Evolutionary conservation across 2,888 invertebrate species (phyloP).

Genomic region (Drosophila mulleri): DNA sequence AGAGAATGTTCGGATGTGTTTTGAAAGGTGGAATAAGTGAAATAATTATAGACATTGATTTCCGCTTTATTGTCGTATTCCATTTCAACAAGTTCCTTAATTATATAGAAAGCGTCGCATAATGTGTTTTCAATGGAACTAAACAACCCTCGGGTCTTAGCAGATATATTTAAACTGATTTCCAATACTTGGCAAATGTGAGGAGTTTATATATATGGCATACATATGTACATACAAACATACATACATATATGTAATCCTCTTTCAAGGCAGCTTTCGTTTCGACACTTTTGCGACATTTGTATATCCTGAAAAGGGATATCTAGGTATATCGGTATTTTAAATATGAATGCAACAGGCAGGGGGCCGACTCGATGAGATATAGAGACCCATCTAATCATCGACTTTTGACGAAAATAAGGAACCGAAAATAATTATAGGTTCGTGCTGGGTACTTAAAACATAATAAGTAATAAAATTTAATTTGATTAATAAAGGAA

Average conservation of each 20-base stretch:
- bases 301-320: not conserved
- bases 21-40: not conserved
- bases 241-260: conserved; percentile 23
- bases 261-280: conserved; percentile 17
- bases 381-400: not conserved
- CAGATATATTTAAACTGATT: not conserved
- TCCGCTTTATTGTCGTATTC: not conserved
- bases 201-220: not conserved
- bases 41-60: conserved; percentile 2
- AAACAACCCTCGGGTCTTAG: not conserved
- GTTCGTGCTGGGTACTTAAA: too few relatives aligned
- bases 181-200: conserved; percentile 8
- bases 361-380: too few relatives aligned
- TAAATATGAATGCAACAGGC: not conserved
- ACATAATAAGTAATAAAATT: too few relatives aligned
- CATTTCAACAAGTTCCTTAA: conserved; percentile 9
- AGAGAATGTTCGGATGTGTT: not conserved
- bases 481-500: too few relatives aligned
- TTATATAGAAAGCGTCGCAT: not conserved
- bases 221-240: not conserved
- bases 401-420: too few relatives aligned
- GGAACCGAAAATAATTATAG: too few relatives aligned
- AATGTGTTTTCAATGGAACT: not conserved
- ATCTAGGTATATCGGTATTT: not conserved
- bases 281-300: not conserved